A percentile compares a stretch with the other conserved stretches of the same genome.
These are phyloP conservation scores for Eptesicus fuscus DNA, from an alignment of 2,113 vertebrate species.

Conservation along the genomic window DNA sequence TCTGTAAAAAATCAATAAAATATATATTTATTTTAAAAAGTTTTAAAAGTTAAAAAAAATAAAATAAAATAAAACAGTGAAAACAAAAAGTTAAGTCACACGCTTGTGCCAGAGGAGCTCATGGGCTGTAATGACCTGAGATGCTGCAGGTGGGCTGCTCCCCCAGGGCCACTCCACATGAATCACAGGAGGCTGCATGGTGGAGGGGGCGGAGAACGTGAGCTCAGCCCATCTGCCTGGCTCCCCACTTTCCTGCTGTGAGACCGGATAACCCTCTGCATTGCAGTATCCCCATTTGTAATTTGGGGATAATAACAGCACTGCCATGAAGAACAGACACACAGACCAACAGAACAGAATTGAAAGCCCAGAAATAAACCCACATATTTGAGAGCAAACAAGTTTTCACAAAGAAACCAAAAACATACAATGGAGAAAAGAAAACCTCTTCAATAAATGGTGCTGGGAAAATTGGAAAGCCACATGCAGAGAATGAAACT, in stretches of 20 bases:
- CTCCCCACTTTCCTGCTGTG: not conserved
- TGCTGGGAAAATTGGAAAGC: not conserved
- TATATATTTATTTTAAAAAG: no score
- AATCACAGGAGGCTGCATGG: not conserved
- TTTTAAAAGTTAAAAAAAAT: no score
- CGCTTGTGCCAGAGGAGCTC: not conserved
- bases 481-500: not conserved
- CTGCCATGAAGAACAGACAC: not conserved
- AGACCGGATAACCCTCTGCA: not conserved
- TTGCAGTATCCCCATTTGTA: not conserved
- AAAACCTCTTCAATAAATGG: not conserved
- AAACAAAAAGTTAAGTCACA: not conserved
- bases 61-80: not conserved
- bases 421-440: not conserved
- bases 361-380: not conserved
- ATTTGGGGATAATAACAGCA: not conserved
- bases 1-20: no score
- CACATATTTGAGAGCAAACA: not conserved
- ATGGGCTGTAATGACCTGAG: not conserved
- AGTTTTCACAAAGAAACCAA: not conserved
- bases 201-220: not conserved
- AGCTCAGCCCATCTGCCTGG: not conserved
- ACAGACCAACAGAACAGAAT: not conserved
- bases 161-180: not conserved
- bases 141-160: no score